These are phyloP conservation scores for Nansenia antarctica DNA, from an alignment of 2,113 vertebrate genomes.

Conservation along the genomic window DNA sequence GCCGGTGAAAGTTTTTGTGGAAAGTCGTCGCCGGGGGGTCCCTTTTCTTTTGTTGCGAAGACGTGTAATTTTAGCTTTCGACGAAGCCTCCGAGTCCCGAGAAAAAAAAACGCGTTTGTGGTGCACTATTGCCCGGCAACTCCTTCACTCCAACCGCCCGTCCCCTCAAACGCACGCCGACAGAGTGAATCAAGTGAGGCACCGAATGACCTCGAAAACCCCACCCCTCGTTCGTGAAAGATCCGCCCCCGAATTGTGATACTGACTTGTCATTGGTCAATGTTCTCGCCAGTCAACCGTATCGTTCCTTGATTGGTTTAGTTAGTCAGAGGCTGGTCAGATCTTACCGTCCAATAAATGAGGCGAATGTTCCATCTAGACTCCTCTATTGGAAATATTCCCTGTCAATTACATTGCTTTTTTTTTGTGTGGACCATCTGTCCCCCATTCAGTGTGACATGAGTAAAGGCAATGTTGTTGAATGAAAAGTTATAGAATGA, in stretches of 20 bases:
- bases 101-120: conserved; percentile 41
- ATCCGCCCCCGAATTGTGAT: conserved; percentile 37
- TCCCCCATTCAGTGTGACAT: too few relatives aligned
- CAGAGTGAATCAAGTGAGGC: conserved; percentile 72
- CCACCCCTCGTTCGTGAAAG: conserved; percentile 59
- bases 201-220: conserved; percentile 78
- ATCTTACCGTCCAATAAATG: conserved; percentile 44
- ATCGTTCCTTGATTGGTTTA: conserved; percentile 41
- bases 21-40: conserved; percentile 44
- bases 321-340: conserved; percentile 51
- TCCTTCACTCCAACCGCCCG: conserved; percentile 65
- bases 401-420: conserved; percentile 49
- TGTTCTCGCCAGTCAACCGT: conserved; percentile 17
- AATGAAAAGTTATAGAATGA: too few relatives aligned
- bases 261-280: conserved; percentile 34
- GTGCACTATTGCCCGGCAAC: conserved; percentile 68
- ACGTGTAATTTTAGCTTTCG: conserved; percentile 29
- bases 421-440: too few relatives aligned
- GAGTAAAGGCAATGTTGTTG: too few relatives aligned
- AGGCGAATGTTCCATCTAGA: conserved; percentile 10
- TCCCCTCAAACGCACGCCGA: conserved; percentile 76
- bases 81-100: conserved; percentile 45
- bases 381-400: conserved; percentile 45
- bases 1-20: conserved; percentile 37
- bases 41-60: conserved; percentile 42